Base-by-base conservation (phyloP, 2,888 invertebrate genomes). In the Apoda limacodes region DNA sequence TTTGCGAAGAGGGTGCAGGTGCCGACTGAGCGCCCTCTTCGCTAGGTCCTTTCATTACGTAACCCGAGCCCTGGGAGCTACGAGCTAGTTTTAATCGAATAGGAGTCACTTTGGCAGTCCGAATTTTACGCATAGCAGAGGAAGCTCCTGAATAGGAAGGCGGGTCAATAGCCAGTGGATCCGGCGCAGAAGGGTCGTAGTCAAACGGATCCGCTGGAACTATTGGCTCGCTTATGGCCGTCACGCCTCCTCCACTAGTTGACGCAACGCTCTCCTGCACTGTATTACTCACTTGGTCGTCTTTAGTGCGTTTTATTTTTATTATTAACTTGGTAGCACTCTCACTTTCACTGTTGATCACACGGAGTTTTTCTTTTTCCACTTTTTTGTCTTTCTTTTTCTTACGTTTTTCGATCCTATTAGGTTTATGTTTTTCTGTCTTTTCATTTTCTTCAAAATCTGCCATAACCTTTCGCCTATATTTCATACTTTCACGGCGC, bases 401-500 rank as follows among this genome's bases (percentile, higher is more conserved):
- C 60, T 78, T 76, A 15, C 69, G 65, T 48, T 70, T 71, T 43
- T 76, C 72, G 40, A 67, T 66, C 35, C 72, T 74, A 34, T 48
- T 60, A 33, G 69, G 57, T 59, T 74, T 69, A 46, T 58, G 59
- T 44, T 76, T 70, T 43, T 82, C 76, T 9, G 69, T 68, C 43
- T 83, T 83, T 45, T 88, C 88, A 42, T 84, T 85, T 46, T 87
- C 88, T 36, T 88, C 88, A 53, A 93, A 92, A 52, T 89, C 89
- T 3, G 91, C 91, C 90, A 92, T 92, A 3, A 94, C 88, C 82
- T 85, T 86, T 40, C 89, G 86, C 9, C 94, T 83, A 64, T 85
- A 94, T 56, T 92, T 93, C 93, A 94, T 93, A 48, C 90, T 92
- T 51, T 93, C 92, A 2, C 92, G 85, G 40, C 88, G 88, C 27